Evolutionary conservation across 2,888 invertebrate species (phyloP).

Genomic region (Cheilosia pagana): DNA sequence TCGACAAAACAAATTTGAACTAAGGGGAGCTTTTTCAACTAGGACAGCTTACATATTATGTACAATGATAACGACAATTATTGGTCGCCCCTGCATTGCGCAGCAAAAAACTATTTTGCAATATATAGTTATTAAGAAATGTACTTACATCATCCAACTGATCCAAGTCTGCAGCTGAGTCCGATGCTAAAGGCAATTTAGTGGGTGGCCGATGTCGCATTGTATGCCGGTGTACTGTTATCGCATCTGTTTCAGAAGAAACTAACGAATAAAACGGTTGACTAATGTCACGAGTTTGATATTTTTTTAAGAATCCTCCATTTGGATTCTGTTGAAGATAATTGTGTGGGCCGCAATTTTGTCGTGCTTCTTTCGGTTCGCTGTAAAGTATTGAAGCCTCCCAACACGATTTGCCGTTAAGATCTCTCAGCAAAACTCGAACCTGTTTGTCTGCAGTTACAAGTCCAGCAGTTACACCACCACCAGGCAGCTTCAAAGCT

Average conservation of each 20-base stretch:
- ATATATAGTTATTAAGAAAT: neutral
- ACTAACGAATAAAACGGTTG: slow-evolving; percentile 79
- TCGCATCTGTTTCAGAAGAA: slow-evolving; percentile 58
- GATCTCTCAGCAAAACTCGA: slow-evolving; percentile 93
- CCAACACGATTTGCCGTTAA: slow-evolving; percentile 98
- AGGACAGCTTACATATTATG: too few relatives aligned
- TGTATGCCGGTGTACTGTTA: slow-evolving; percentile 86
- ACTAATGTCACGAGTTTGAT: slow-evolving; percentile 58
- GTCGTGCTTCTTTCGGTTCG: slow-evolving; percentile 84
- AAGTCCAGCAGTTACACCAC: slow-evolving; percentile 90
- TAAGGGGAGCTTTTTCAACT: too few relatives aligned
- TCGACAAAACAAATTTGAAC: too few relatives aligned
- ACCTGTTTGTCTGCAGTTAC: slow-evolving; percentile 93
- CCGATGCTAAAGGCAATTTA: slow-evolving; percentile 91
- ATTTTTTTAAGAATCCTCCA: slow-evolving; percentile 70
- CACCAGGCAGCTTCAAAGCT: slow-evolving; percentile 91
- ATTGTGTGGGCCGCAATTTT: slow-evolving; percentile 71
- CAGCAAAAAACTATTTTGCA: neutral
- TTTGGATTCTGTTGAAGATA: slow-evolving; percentile 40
- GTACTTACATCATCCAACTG: slow-evolving; percentile 94
- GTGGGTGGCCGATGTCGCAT: slow-evolving; percentile 89
- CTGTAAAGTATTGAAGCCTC: slow-evolving; percentile 96
- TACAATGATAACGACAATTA: too few relatives aligned
- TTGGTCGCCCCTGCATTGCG: too few relatives aligned
- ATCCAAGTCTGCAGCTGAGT: slow-evolving; percentile 94